These are phyloP conservation scores for Heliconius hortense DNA, from an alignment of 2,888 invertebrate species.

Conservation along the genomic window DNA sequence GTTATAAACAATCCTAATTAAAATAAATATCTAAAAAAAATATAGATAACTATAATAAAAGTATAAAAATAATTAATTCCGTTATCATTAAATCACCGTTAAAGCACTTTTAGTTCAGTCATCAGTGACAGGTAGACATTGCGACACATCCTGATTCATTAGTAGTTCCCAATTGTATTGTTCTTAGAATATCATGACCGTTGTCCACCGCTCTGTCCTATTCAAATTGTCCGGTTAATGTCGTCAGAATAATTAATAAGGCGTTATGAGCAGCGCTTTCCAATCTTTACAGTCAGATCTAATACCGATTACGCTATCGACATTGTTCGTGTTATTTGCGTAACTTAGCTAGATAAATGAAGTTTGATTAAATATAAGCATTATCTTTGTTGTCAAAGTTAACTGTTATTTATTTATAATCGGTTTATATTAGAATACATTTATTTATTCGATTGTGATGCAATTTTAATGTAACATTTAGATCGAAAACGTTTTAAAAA, in stretches of 20 bases:
- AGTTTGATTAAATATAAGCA: neutral
- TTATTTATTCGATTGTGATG: too few species aligned
- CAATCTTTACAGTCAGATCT: conserved; percentile 50
- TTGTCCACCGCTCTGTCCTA: conserved; percentile 62
- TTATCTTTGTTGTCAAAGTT: neutral
- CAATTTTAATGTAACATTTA: too few species aligned
- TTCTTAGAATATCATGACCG: conserved; percentile 69
- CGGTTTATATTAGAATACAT: neutral
- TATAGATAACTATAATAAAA: neutral
- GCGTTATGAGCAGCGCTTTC: conserved; percentile 51
- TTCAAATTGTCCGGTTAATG: conserved; percentile 59
- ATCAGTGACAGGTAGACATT: conserved; percentile 53
- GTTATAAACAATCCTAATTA: too few species aligned
- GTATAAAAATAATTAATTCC: conserved; percentile 13
- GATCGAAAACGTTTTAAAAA: too few species aligned
- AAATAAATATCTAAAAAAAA: neutral
- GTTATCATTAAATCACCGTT: conserved; percentile 34
- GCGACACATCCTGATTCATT: conserved; percentile 66
- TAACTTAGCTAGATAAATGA: conserved; percentile 10
- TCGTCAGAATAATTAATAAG: conserved; percentile 69
- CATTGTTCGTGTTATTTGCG: conserved; percentile 4
- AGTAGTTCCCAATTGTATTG: conserved; percentile 75
- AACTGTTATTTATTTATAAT: neutral
- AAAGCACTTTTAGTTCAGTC: conserved; percentile 45
- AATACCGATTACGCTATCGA: conserved; percentile 20